A percentile compares a stretch with the other conserved stretches of the same genome.
Evolutionary conservation across 2,113 vertebrate genomes (phyloP).

Genomic region (Gyps fulvus): DNA sequence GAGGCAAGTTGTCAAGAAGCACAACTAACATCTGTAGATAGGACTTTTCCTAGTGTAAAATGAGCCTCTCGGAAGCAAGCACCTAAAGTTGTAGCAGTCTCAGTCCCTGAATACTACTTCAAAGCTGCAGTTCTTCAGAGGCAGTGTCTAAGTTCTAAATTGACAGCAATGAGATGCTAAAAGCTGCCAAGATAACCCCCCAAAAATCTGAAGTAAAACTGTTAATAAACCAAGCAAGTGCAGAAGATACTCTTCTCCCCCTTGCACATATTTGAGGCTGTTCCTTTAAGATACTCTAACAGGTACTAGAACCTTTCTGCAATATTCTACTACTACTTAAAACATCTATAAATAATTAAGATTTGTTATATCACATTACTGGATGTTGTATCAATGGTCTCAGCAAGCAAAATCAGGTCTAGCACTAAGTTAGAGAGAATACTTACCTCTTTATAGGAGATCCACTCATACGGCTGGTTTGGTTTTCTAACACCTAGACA

Average conservation of each 20-base stretch:
- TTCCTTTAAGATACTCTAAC: background rate
- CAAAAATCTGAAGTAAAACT: background rate
- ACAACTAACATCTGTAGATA: background rate
- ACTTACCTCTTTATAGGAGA: slow-evolving; percentile 89
- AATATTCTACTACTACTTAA: background rate
- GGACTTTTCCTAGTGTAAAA: background rate
- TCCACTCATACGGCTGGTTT: slow-evolving; percentile 93
- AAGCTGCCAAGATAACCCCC: background rate
- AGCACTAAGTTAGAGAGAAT: background rate
- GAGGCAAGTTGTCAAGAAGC: background rate
- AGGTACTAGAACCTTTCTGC: background rate
- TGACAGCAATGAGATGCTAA: background rate
- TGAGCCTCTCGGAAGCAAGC: background rate
- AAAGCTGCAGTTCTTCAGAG: background rate
- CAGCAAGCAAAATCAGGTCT: background rate
- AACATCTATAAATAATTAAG: background rate
- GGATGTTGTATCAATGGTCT: background rate
- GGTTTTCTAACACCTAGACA: slow-evolving; percentile 92
- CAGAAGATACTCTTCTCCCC: background rate
- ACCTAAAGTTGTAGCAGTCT: background rate
- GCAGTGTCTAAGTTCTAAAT: background rate
- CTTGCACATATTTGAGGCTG: background rate
- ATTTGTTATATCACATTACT: background rate
- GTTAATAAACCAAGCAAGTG: background rate
- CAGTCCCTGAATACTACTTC: background rate